A percentile compares a stretch with the other conserved stretches of the same genome.
phyloP scores from a whole-genome alignment of 2,888 invertebrate genomes.

The Mesoligia furuncula region DNA sequence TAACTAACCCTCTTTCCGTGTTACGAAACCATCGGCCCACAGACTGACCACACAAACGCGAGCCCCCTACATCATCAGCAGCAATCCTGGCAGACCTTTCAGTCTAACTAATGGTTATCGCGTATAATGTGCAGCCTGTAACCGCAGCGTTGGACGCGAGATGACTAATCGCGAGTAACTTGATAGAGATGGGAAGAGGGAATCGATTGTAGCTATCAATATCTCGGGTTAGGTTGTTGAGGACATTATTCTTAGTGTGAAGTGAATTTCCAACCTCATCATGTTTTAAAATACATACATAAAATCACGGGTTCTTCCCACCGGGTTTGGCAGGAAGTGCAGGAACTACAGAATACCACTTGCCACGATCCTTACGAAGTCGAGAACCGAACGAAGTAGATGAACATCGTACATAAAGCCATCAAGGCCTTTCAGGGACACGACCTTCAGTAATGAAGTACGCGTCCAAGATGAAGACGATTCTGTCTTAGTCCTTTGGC shows the following conservation, averaged over 20 bases:
- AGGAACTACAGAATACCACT: not conserved
- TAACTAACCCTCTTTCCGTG: conserved; percentile 46
- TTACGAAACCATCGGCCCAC: conserved; percentile 49
- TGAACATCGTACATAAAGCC: not conserved
- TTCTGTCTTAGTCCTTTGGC: not conserved
- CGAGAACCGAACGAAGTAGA: not conserved
- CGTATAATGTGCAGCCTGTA: conserved; percentile 69
- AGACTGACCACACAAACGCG: conserved; percentile 58
- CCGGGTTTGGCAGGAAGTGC: not conserved
- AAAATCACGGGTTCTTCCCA: not conserved
- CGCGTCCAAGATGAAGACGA: too few species aligned
- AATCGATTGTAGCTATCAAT: conserved; percentile 19
- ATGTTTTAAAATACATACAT: not conserved
- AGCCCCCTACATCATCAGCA: conserved; percentile 52
- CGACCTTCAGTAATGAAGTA: too few species aligned
- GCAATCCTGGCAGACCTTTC: conserved; percentile 64
- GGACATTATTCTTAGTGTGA: not conserved
- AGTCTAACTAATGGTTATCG: conserved; percentile 64
- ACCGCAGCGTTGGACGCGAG: conserved; percentile 57
- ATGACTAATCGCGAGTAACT: conserved; percentile 73
- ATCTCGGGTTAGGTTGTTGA: not conserved
- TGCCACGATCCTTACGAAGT: too few species aligned
- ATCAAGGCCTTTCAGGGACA: not conserved
- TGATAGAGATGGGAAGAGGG: conserved; percentile 49
- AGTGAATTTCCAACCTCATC: not conserved